These are phyloP conservation scores for Trachelus stipa DNA, from an alignment of 2,888 invertebrate species.

Conservation along the genomic window DNA sequence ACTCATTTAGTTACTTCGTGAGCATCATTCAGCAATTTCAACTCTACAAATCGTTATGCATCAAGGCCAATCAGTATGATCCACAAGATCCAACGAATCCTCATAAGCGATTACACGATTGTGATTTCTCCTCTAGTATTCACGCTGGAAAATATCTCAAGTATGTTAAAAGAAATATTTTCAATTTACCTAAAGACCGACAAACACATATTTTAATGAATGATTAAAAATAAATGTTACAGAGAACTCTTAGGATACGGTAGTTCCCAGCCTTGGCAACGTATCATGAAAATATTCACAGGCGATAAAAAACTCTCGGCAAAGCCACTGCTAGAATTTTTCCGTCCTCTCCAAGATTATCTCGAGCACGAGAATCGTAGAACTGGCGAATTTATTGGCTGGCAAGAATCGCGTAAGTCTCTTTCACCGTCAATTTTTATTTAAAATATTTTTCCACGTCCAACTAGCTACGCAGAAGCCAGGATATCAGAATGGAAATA, in stretches of 20 bases:
- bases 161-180: not conserved
- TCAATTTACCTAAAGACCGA: not conserved
- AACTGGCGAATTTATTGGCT: not conserved
- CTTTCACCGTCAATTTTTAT: not conserved
- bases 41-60: not conserved
- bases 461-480: not conserved
- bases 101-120: not conserved
- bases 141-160: not conserved
- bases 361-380: not conserved
- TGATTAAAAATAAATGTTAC: not conserved
- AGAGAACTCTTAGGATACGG: not conserved
- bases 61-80: not conserved
- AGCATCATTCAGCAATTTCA: not conserved
- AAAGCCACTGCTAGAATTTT: slow-evolving; percentile 6
- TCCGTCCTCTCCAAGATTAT: slow-evolving; percentile 8
- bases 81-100: not conserved
- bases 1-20: not conserved
- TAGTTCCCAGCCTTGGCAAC: slow-evolving; percentile 18
- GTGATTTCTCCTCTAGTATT: not conserved
- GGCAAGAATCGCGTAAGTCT: not conserved
- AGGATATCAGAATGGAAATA: not conserved
- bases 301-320: not conserved
- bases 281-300: slow-evolving; percentile 6
- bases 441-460: not conserved
- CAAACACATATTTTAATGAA: not conserved